A percentile compares a stretch with the other conserved stretches of the same genome.
phyloP scores from a whole-genome alignment of 1,140 invertebrate species.

The Colletes latitarsis region DNA sequence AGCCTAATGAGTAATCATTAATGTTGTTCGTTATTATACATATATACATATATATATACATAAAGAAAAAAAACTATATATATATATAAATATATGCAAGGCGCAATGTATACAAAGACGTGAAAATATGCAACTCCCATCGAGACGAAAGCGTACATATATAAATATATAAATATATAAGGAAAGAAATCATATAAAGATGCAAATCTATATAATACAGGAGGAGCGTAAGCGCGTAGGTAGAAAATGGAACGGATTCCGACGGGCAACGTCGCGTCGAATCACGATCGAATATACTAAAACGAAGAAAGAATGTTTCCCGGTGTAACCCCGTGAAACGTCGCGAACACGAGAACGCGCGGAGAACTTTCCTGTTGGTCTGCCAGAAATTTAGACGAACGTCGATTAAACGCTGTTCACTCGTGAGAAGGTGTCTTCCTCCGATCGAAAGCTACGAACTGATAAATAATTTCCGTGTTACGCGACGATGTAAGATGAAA shows the following conservation, averaged over 20 bases:
- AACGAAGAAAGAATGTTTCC: neutral
- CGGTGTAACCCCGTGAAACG: neutral
- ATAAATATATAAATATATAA: conserved; percentile 45
- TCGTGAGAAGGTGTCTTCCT: conserved; percentile 34
- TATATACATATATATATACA: conserved; percentile 49
- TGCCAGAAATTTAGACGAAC: conserved; percentile 39
- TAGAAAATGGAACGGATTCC: conserved; percentile 27
- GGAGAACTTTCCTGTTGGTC: conserved; percentile 23
- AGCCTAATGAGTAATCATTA: conserved; percentile 73
- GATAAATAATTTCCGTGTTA: neutral
- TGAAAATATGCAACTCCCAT: conserved; percentile 49
- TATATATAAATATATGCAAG: conserved; percentile 50
- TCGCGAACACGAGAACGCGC: conserved; percentile 4
- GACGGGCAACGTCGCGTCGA: conserved; percentile 28
- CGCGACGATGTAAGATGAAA: neutral
- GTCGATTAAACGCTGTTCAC: conserved; percentile 30
- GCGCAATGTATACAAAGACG: conserved; percentile 57
- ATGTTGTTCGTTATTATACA: conserved; percentile 75
- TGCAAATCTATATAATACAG: conserved; percentile 39
- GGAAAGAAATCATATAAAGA: conserved; percentile 32
- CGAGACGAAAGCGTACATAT: conserved; percentile 35
- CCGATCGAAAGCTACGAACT: neutral
- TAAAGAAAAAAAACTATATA: conserved; percentile 22
- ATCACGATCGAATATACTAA: conserved; percentile 8
- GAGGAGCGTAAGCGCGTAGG: conserved; percentile 30